A percentile compares a stretch with the other conserved stretches of the same genome.
Evolutionary conservation across 2,113 vertebrate genomes (phyloP).

Genomic region (Amphiprion percula): DNA sequence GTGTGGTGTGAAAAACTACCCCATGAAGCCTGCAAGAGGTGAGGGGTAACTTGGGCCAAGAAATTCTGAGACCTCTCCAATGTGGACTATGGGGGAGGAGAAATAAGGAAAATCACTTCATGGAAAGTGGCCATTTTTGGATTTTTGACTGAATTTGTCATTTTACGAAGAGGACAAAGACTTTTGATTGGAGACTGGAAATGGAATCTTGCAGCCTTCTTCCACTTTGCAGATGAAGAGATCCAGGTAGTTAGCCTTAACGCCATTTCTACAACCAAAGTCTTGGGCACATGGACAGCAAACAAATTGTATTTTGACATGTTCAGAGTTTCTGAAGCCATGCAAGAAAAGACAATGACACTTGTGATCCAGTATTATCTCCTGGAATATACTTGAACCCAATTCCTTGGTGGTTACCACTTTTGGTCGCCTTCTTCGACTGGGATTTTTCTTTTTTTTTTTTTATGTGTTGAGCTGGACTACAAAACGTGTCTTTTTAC

Average conservation of each 20-base stretch:
- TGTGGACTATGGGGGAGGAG: conserved; percentile 24
- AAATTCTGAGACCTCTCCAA: conserved; percentile 39
- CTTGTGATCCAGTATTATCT: conserved; percentile 68
- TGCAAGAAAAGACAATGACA: conserved; percentile 49
- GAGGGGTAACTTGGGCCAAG: neutral
- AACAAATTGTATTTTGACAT: conserved; percentile 52
- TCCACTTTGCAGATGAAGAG: conserved; percentile 39
- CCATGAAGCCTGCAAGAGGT: neutral
- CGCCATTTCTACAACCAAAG: conserved; percentile 41
- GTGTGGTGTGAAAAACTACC: neutral
- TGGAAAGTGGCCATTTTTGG: conserved; percentile 43
- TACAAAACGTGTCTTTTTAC: conserved; percentile 30
- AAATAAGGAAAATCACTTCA: conserved; percentile 24
- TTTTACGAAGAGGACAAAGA: conserved; percentile 2
- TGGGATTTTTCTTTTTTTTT: conserved; percentile 33
- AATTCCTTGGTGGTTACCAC: conserved; percentile 21
- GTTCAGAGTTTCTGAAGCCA: conserved; percentile 68
- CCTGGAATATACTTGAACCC: conserved; percentile 86
- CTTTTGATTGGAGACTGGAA: conserved; percentile 43
- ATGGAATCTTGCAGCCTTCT: conserved; percentile 31
- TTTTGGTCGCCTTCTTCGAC: conserved; percentile 17
- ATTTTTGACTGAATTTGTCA: conserved; percentile 39
- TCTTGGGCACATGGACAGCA: conserved; percentile 63
- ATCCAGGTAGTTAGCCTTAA: conserved; percentile 15
- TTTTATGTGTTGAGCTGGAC: conserved; percentile 48